These are phyloP conservation scores for Drosophila atripex DNA, from an alignment of 2,888 invertebrate genomes.

Conservation along the genomic window DNA sequence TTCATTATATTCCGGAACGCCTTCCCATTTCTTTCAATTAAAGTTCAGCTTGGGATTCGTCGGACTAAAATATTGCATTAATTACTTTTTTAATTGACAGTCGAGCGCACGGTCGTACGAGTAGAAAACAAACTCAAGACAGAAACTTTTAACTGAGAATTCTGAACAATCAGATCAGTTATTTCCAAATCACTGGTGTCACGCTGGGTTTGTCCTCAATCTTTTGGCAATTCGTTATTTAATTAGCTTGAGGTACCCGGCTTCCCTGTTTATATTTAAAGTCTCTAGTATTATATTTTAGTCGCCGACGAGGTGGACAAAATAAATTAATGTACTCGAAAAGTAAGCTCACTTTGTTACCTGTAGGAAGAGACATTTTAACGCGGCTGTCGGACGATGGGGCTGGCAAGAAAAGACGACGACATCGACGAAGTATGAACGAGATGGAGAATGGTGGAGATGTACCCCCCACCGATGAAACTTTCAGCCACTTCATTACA, in stretches of 20 bases:
- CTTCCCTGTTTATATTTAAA: slow-evolving; percentile 27
- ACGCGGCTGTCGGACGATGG: slow-evolving; percentile 48
- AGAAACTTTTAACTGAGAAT: slow-evolving; percentile 10
- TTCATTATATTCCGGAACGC: slow-evolving; percentile 40
- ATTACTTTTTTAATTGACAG: slow-evolving; percentile 54
- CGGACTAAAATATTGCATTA: slow-evolving; percentile 48
- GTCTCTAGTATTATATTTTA: neutral
- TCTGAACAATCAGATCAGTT: neutral
- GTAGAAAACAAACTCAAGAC: slow-evolving; percentile 8
- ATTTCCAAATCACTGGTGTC: slow-evolving; percentile 33
- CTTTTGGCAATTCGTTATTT: neutral
- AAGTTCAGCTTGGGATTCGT: slow-evolving; percentile 41
- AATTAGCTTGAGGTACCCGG: neutral
- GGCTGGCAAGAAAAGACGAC: slow-evolving; percentile 26
- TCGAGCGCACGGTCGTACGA: slow-evolving; percentile 2
- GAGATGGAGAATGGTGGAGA: slow-evolving; percentile 21
- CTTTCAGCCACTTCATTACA: slow-evolving; percentile 81
- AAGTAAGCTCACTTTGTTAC: slow-evolving; percentile 38
- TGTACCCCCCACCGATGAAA: slow-evolving; percentile 56
- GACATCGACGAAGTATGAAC: slow-evolving; percentile 80
- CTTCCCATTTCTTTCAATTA: slow-evolving; percentile 48
- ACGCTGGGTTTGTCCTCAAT: neutral
- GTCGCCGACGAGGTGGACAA: neutral
- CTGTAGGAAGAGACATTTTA: slow-evolving; percentile 66
- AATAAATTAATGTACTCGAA: slow-evolving; percentile 4